Evolutionary conservation across 2,797 vertebrate species (phyloP), one percentile per base, ranked within the genome.

Genomic region (Iguana delicatissima): DNA sequence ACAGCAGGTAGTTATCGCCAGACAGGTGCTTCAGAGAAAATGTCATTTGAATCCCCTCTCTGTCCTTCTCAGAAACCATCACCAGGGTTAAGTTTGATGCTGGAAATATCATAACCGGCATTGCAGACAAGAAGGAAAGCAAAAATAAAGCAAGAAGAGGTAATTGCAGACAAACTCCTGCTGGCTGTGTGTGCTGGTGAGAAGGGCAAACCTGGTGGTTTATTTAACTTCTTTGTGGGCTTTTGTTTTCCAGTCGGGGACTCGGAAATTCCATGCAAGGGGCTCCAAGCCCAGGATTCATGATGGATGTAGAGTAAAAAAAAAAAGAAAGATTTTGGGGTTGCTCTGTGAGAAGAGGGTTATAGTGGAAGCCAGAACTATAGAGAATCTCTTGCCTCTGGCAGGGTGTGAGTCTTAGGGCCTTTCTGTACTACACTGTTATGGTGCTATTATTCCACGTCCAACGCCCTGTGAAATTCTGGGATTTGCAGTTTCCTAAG

Each of bases 1-100:
- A 87, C 85, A 89, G 89, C 91, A 92, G 91, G 84, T 62, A 84
- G 91, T 92, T 93, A 89, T 62, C 80, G 69, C 86, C 88, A 89
- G 87, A 73, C 72, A 35, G 89, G 92, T 94, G 93, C 80, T 89
- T 86, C 9, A 38, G 90, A 93, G 46, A 55, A 62, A 85, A 35
- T 67, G 14, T 35, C 6, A 1, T 89, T 35, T 80, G 87, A 95
- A 94, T 57, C 0, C 26, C 91, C 0, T 24, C 93, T 91, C 86
- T 59, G 80, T 92, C 90, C 94, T 89, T 59, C 85, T 32, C 8
- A 90, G 93, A 90, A 90, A 89, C 38, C 0, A 0, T 83, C 79
- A 20, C 82, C 93, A 91, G 35, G 90, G 91, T 91, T 81, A 62
- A 77, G 35, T 64, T 26, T 77, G 64, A 87, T 72, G 86, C 14